Conservation (phyloP, 2,113 vertebrate genomes). For the Pelusios castaneus region DNA sequence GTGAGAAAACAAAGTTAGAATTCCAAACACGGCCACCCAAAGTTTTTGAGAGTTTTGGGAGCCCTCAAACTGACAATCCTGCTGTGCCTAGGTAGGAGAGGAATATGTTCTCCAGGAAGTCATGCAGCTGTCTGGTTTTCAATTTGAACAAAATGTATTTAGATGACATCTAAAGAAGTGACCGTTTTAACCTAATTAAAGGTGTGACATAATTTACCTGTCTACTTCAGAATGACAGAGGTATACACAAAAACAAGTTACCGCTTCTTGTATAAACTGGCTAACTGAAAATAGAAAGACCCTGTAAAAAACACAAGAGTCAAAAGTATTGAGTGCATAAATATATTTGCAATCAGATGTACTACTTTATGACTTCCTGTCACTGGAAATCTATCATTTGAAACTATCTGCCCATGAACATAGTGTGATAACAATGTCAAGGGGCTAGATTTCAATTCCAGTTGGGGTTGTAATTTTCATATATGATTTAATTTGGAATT, state of each 20-base stretch:
- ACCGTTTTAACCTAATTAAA: neutral
- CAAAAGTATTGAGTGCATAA: neutral
- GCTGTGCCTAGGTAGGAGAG: too few species aligned
- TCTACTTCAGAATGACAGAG: neutral
- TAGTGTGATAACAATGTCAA: neutral
- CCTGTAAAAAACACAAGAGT: neutral
- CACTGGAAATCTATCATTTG: conserved; percentile 28
- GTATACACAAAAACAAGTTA: neutral
- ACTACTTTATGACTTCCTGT: neutral
- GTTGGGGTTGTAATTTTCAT: conserved; percentile 42
- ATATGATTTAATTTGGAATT: conserved; percentile 47
- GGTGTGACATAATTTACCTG: neutral
- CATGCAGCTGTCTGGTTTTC: too few species aligned
- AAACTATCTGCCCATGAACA: neutral
- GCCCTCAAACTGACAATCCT: too few species aligned
- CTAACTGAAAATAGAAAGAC: neutral
- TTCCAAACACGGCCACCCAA: too few species aligned
- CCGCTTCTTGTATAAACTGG: neutral
- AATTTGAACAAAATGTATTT: too few species aligned
- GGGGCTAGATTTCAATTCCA: conserved; percentile 28
- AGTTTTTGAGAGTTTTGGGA: too few species aligned
- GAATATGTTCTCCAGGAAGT: too few species aligned
- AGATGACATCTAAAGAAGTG: too few species aligned
- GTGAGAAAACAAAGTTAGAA: too few species aligned
- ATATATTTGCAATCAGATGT: neutral